Base-by-base conservation (phyloP, 2,797 vertebrate genomes). In the Hypotaenidia okinawae region DNA sequence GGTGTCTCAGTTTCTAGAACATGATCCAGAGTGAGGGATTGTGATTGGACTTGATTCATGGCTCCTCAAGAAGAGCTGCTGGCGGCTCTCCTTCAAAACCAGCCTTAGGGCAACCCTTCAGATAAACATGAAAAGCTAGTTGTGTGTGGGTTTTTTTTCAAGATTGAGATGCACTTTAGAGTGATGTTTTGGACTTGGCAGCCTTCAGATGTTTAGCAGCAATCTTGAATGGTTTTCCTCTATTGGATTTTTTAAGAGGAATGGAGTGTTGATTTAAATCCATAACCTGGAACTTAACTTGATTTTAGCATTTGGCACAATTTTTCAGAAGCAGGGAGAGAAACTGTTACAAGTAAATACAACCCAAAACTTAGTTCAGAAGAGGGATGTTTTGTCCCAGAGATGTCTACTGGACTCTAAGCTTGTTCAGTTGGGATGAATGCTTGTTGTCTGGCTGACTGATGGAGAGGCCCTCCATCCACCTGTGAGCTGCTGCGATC, bases 21-120 rank as follows among this genome's bases (percentile, higher is more conserved):
- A 0, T 30, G 66, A 22, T 25, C 35, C 30, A 45, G n/a, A 52
- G 23, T 45, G 27, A 59, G 23, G 1, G 15, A 0, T 4, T 6
- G 0, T 7, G 18, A 14, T 43, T 51, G 25, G 43, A 10, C 51
- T 19, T 43, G n/a, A 32, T 47, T n/a, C 3, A 18, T 21, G 16
- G 23, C 23, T 0, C 0, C 16, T 16, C 9, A 16, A 16, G n/a
- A 27, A n/a, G 67, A 63, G 27, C 5, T 41, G 19, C 41, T 10
- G 24, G 9, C 24, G 39, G 28, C 4, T 62, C 55, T 5, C 21
- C 27, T 74, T 64, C 14, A 10, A 6, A 9, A 10, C 17, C 47
- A 47, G 1, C 52, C 43, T 58, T 18, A 11, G 79, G 16, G 30
- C 43, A 63, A 0, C 9, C 28, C 27, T 47, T 37, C 37, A 52